Evolutionary conservation across 2,888 invertebrate genomes (phyloP), one percentile per base, ranked within the genome.

Genomic region (Serripes groenlandicus): DNA sequence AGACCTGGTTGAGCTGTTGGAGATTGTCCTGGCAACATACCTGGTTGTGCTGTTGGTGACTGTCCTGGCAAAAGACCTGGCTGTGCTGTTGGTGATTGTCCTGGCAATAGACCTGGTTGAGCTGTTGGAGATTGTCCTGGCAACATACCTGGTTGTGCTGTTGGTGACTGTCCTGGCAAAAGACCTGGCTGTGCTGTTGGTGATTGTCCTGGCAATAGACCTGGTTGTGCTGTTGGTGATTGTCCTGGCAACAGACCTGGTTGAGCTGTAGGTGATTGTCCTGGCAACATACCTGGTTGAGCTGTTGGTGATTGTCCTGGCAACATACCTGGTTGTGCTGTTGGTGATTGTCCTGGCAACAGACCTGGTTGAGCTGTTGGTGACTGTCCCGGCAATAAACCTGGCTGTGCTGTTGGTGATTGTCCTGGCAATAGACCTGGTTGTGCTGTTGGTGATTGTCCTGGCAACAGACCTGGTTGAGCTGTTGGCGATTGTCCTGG

Each of bases 151-250:
- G 83, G 78, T 26, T 78, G 68, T 23, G 81, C 62, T 64, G 87
- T 83, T 70, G 87, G 81, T 60, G 74, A 73, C 37, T 70, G 71
- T 4, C 74, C 76, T 54, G 78, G 58, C 28, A 68, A 49, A 35
- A 73, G 58, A 23, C 76, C 75, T 76, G 74, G 83, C 74, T 66
- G 60, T 32, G 71, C 75, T 34, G 81, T 83, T 42, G 86, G 81
- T 23, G 78, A 37, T 35, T 64, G 49, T 54, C 75, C 77, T n/a
- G 83, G 21, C 35, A 58, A 26, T 21, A 72, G 37, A 21, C 58
- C 58, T 58, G 58, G 58, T 58, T 58, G 58, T 58, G 58, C 58
- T 58, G 58, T 58, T 58, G 58, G 58, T 26, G 58, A 58, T 26
- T 58, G 58, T 26, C 58, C 58, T 58, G 58, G 58, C 58, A 26